Percentiles rank a stretch among this genome's conserved stretches.
These are phyloP conservation scores for Eupithecia centaureata DNA, from an alignment of 2,888 invertebrate species.

Conservation along the genomic window DNA sequence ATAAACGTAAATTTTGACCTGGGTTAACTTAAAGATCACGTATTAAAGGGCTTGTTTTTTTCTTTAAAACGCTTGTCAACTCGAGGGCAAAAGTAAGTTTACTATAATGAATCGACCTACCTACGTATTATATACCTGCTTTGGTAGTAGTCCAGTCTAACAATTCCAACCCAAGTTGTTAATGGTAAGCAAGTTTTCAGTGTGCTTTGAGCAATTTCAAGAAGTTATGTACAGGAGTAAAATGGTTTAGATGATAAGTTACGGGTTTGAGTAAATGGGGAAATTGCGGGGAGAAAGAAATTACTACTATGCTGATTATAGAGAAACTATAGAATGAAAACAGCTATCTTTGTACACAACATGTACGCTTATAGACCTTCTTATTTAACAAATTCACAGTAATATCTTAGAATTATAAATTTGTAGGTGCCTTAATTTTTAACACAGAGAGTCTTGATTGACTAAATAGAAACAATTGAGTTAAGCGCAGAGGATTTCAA, in stretches of 20 bases:
- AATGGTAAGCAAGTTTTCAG: not conserved
- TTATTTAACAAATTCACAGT: too few relatives aligned
- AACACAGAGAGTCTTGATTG: too few relatives aligned
- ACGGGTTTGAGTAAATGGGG: not conserved
- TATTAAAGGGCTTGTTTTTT: too few relatives aligned
- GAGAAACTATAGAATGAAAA: too few relatives aligned
- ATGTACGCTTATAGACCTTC: too few relatives aligned
- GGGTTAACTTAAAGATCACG: too few relatives aligned
- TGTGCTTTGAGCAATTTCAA: conserved; percentile 5
- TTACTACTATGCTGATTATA: too few relatives aligned
- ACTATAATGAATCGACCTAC: not conserved
- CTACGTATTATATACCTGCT: not conserved
- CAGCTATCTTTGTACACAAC: too few relatives aligned
- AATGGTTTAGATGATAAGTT: not conserved
- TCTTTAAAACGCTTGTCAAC: not conserved
- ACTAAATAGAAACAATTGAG: too few relatives aligned
- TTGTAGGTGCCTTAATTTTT: not conserved
- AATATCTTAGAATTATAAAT: not conserved
- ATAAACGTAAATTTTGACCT: too few relatives aligned
- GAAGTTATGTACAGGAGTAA: not conserved
- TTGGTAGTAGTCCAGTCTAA: not conserved
- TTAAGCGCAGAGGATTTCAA: too few relatives aligned
- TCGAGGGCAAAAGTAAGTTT: not conserved
- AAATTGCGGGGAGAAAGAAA: not conserved
- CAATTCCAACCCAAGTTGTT: not conserved